A percentile compares a stretch with the other conserved stretches of the same genome.
These are phyloP conservation scores for Polydrusus cervinus DNA, from an alignment of 2,888 invertebrate genomes.

Conservation along the genomic window DNA sequence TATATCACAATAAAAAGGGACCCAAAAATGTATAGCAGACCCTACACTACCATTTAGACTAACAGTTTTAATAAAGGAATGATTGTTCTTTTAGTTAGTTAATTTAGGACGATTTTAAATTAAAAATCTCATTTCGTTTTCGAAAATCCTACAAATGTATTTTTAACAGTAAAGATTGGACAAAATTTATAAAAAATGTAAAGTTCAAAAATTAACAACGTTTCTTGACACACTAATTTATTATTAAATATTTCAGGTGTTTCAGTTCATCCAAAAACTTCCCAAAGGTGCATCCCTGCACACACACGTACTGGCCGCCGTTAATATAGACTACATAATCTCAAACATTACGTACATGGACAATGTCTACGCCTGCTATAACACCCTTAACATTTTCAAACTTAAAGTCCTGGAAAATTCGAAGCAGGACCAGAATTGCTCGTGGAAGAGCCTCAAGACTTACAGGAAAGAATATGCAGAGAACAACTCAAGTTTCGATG, in stretches of 20 bases:
- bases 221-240: no score
- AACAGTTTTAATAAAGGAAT: no score
- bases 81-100: no score
- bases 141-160: no score
- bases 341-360: slow-evolving; percentile 77
- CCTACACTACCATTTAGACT: no score
- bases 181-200: no score
- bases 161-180: no score
- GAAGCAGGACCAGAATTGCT: slow-evolving; percentile 60
- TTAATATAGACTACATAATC: slow-evolving; percentile 77
- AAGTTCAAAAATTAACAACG: no score
- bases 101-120: no score
- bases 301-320: slow-evolving; percentile 79
- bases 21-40: no score
- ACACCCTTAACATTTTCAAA: slow-evolving; percentile 63
- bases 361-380: slow-evolving; percentile 73
- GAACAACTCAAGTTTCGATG: slow-evolving; percentile 58
- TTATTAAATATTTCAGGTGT: slow-evolving; percentile 68
- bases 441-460: slow-evolving; percentile 73
- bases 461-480: slow-evolving; percentile 65
- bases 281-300: slow-evolving; percentile 86
- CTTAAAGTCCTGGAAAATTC: slow-evolving; percentile 63
- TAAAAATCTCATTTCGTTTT: no score
- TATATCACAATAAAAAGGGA: no score
- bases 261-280: slow-evolving; percentile 78